A percentile compares a stretch with the other conserved stretches of the same genome.
These are phyloP conservation scores for Drosophila persimilis DNA, from an alignment of 1,140 invertebrate species.

Conservation along the genomic window DNA sequence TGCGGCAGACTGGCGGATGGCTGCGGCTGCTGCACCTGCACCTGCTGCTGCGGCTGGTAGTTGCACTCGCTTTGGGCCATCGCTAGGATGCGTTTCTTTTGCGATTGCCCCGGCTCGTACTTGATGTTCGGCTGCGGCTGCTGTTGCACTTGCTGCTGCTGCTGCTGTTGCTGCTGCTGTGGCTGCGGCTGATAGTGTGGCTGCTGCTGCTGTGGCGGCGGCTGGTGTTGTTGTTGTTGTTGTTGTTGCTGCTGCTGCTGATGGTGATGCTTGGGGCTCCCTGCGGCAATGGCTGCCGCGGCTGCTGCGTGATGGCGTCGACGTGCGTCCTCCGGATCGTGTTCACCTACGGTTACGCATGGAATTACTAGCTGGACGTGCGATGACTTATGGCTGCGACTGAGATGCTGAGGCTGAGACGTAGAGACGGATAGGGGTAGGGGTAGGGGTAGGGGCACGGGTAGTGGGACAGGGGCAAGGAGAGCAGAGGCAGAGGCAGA, in stretches of 20 bases:
- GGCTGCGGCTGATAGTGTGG: slow-evolving; percentile 77
- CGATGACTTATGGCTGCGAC: slow-evolving; percentile 71
- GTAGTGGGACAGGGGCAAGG: slow-evolving; percentile 1
- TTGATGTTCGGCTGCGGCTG: slow-evolving; percentile 73
- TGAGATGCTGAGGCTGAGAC: slow-evolving; percentile 54
- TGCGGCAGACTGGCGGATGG: slow-evolving; percentile 68
- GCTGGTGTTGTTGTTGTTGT: slow-evolving; percentile 57
- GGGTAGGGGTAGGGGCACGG: slow-evolving; percentile 13
- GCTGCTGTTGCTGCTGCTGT: slow-evolving; percentile 76
- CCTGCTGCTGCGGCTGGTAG: slow-evolving; percentile 83
- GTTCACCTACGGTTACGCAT: slow-evolving; percentile 92
- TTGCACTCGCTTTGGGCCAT: slow-evolving; percentile 91
- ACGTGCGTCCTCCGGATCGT: slow-evolving; percentile 88
- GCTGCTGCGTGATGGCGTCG: slow-evolving; percentile 83
- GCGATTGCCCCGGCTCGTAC: slow-evolving; percentile 87
- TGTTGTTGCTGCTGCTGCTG: slow-evolving; percentile 71
- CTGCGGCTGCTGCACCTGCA: slow-evolving; percentile 74
- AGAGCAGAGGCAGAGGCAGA: slow-evolving; percentile 20
- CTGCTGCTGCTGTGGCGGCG: slow-evolving; percentile 28
- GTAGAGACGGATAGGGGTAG: slow-evolving; percentile 19
- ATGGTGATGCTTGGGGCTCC: slow-evolving; percentile 83
- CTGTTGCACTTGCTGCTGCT: slow-evolving; percentile 76
- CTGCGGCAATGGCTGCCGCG: slow-evolving; percentile 58
- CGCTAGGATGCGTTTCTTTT: slow-evolving; percentile 94
- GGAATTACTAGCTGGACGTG: slow-evolving; percentile 90